Base-by-base conservation (phyloP, 2,888 invertebrate genomes). In the Mantis religiosa region DNA sequence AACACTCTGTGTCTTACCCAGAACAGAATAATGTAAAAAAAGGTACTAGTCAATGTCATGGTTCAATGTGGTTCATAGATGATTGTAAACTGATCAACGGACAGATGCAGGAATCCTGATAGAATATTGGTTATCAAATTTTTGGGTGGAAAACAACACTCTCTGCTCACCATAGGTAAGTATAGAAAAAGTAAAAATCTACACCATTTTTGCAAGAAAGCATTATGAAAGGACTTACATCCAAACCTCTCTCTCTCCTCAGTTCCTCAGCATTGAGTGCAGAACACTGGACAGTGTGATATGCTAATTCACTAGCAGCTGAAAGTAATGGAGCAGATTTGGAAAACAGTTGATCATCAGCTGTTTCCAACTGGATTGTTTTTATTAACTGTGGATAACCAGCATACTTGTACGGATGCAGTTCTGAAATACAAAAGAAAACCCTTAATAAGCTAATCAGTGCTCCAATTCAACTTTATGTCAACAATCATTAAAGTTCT, bases 201-300 rank as follows among this genome's bases (percentile, higher is more conserved):
- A 30, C 4, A 30, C 30, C 30, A 30, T 30, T 30, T 30, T 30
- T 30, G 30, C 30, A 7, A 3, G 7, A 7, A 34, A 34, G 7
- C 34, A 34, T 7, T 71, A 71, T 2, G 15, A 15, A 15, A 4
- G 15, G 14, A 89, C 91, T 91, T 91, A 96, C 96, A 94, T 98
- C 97, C 90, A 99, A 94, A 0, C 99, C 99, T 89, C 97, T 97
- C 93, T 99, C 99, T 88, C 99, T 94, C 88, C 99, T 94, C 91
- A 99, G 94, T 93, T 99, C 99, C 94, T 99, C 99, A 0, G 99
- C 99, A 93, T 99, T 99, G 83, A 99, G 94, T 20, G 99, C 97
- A 0, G 99, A 99, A 93, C 99, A 99, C 91, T 97, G 96, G 6
- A 99, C 98, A 0, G 99, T 99, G 92, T 99, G 98, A 93, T 98